phyloP scores from a whole-genome alignment of 2,113 vertebrate genomes.

The Pygoscelis adeliae region DNA sequence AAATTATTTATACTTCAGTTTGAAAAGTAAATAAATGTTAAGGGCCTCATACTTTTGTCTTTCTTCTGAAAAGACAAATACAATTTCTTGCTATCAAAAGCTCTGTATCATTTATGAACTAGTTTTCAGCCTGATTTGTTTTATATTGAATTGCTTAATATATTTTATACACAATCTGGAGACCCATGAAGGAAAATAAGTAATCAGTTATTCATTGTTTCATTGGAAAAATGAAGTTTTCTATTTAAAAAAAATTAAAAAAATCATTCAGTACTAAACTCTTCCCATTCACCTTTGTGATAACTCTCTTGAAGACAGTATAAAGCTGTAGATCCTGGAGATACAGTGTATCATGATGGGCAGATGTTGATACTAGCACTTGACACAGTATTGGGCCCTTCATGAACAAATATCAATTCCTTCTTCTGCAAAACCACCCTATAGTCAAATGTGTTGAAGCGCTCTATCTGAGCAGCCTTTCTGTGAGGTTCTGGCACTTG shows the following conservation, averaged over 20 bases:
- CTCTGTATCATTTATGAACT: neutral
- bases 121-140: neutral
- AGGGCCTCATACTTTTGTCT: neutral
- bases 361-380: neutral
- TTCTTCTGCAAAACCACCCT: neutral
- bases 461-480: neutral
- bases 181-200: neutral
- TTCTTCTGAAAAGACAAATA: neutral
- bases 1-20: conserved; percentile 55
- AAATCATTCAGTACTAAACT: neutral
- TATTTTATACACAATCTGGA: neutral
- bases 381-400: neutral
- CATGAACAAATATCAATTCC: neutral
- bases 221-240: neutral
- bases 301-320: neutral
- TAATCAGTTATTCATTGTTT: neutral
- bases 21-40: conserved; percentile 44
- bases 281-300: neutral
- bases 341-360: neutral
- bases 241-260: neutral
- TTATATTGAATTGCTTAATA: neutral
- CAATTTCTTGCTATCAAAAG: neutral
- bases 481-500: accelerated
- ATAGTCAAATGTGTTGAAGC: neutral
- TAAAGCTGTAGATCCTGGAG: neutral